A percentile compares a stretch with the other conserved stretches of the same genome.
phyloP scores from a whole-genome alignment of 1,140 invertebrate species.

The Nephotettix cincticeps region DNA sequence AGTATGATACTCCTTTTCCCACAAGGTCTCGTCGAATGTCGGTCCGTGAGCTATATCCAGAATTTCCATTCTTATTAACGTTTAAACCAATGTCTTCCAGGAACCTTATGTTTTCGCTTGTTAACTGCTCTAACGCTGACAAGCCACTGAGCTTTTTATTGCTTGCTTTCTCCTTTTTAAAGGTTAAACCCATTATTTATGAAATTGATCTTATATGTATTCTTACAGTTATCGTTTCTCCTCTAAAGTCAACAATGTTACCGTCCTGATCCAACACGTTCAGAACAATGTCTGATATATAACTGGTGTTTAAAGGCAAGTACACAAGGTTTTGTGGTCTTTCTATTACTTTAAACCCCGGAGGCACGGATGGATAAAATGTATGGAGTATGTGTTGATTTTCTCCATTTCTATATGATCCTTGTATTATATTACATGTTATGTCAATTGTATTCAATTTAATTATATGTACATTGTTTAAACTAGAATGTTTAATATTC shows the following conservation, averaged over 20 bases:
- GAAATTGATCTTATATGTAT: constrained; percentile 29
- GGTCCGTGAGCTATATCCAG: constrained; percentile 34
- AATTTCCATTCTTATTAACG: constrained; percentile 37
- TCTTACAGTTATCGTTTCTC: constrained; percentile 33
- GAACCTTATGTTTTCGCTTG: constrained; percentile 35
- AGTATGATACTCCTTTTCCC: no score
- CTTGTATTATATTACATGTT: constrained; percentile 25
- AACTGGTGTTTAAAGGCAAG: constrained; percentile 29
- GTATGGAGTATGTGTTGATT: constrained; percentile 41
- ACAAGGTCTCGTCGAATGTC: no score
- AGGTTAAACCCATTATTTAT: not conserved
- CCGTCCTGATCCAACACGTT: constrained; percentile 34
- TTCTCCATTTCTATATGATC: constrained; percentile 41
- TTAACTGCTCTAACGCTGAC: constrained; percentile 27
- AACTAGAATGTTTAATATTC: not conserved
- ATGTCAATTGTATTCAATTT: constrained; percentile 18
- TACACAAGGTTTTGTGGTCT: constrained; percentile 33
- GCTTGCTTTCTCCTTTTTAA: not conserved
- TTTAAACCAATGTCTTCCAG: constrained; percentile 35
- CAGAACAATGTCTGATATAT: constrained; percentile 28
- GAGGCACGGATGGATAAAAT: constrained; percentile 40
- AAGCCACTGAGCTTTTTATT: not conserved
- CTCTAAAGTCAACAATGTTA: constrained; percentile 34
- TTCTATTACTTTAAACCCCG: constrained; percentile 41
- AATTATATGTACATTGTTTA: constrained; percentile 1